Evolutionary conservation across 2,113 vertebrate species (phyloP).

Genomic region (Todiramphus chloris): DNA sequence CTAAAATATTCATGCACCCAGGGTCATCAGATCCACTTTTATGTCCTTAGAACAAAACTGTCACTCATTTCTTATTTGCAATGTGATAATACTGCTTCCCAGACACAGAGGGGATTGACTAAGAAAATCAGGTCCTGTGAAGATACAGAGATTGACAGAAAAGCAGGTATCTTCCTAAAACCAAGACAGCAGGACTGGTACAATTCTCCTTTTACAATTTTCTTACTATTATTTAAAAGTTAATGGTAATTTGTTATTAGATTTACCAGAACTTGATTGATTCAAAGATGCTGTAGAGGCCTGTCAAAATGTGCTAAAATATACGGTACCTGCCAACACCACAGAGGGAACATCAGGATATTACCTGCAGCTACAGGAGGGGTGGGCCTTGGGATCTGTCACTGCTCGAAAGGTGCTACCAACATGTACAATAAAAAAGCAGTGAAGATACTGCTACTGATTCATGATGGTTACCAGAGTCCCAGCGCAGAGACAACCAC

Average conservation of each 20-base stretch:
- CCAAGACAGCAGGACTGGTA: background rate
- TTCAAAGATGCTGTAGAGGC: conserved; percentile 24
- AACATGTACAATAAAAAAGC: background rate
- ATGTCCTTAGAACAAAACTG: background rate
- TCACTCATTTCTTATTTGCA: conserved; percentile 10
- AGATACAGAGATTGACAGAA: conserved; percentile 1
- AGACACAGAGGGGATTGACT: background rate
- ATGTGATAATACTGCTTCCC: background rate
- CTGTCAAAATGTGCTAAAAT: conserved; percentile 68
- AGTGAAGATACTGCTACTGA: background rate
- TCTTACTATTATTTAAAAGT: conserved; percentile 16
- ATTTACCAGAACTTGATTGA: conserved; percentile 58
- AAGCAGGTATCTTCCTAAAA: background rate
- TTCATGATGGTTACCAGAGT: background rate
- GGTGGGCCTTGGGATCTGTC: conserved; percentile 17
- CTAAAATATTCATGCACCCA: background rate
- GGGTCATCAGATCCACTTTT: background rate
- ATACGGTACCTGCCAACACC: conserved; percentile 58
- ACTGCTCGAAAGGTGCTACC: conserved; percentile 16
- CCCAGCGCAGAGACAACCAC: background rate
- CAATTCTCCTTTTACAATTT: background rate
- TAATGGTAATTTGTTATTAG: conserved; percentile 40
- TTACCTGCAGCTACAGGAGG: conserved; percentile 51
- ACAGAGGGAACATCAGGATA: conserved; percentile 32
- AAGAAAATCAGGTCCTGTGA: background rate